phyloP scores from a whole-genome alignment of 2,888 invertebrate genomes.

The Cetonia aurata region DNA sequence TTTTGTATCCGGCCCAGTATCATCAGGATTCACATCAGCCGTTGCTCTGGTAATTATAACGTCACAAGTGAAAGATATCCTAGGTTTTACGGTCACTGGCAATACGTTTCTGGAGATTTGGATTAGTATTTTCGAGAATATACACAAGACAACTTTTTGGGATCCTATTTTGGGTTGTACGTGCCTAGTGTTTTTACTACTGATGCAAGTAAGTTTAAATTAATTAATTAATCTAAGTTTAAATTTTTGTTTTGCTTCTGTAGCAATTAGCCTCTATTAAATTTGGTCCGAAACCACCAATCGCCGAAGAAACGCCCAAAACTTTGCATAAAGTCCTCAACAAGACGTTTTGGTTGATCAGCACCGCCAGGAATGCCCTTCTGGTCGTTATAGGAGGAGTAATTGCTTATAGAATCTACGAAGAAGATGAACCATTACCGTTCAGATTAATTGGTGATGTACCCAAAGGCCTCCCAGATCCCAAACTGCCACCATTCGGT shows the following conservation, averaged over 20 bases:
- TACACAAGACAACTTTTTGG: conserved; percentile 75
- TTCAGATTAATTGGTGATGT: conserved; percentile 81
- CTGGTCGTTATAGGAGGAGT: conserved; percentile 82
- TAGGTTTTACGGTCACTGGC: conserved; percentile 80
- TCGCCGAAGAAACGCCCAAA: conserved; percentile 44
- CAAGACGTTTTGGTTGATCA: conserved; percentile 80
- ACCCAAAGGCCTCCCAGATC: conserved; percentile 79
- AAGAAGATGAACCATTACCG: conserved; percentile 69
- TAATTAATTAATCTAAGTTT: no score
- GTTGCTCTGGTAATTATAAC: conserved; percentile 90
- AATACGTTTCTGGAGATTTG: conserved; percentile 84
- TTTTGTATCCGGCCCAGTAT: conserved; percentile 91
- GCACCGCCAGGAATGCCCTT: conserved; percentile 87
- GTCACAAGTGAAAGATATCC: conserved; percentile 86
- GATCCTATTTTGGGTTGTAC: conserved; percentile 81
- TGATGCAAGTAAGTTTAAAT: conserved; percentile 75
- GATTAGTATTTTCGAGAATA: conserved; percentile 77
- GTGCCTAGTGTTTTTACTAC: conserved; percentile 81
- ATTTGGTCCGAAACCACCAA: conserved; percentile 40
- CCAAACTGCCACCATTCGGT: conserved; percentile 77
- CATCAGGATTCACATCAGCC: conserved; percentile 91
- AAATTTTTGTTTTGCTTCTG: neutral
- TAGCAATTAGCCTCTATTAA: conserved; percentile 41
- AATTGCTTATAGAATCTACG: conserved; percentile 76
- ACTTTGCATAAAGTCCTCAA: conserved; percentile 67